These are phyloP conservation scores for Anadara kagoshimensis DNA, from an alignment of 1,140 invertebrate genomes.

Conservation along the genomic window DNA sequence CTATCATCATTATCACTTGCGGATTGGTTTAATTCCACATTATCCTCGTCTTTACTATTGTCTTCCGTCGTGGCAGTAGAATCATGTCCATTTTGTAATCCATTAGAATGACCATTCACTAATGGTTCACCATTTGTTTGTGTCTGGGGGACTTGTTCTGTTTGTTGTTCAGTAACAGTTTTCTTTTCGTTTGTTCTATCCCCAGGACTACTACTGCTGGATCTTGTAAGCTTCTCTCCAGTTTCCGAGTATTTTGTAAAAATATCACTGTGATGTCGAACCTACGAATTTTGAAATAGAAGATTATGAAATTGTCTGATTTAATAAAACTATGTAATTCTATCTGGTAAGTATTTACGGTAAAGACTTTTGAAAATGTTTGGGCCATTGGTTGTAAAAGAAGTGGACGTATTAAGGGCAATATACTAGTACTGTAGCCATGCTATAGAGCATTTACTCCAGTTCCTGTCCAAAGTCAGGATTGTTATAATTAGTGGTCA, in stretches of 20 bases:
- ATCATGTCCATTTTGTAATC: neutral
- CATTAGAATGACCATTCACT: conserved; percentile 7
- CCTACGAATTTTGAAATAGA: no score
- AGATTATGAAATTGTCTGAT: no score
- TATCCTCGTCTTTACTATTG: neutral
- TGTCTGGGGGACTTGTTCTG: neutral
- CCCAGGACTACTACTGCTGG: conserved; percentile 2
- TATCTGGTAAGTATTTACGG: no score
- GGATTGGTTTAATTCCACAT: neutral
- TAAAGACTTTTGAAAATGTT: no score
- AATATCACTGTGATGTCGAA: neutral
- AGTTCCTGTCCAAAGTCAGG: no score
- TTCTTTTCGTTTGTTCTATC: neutral
- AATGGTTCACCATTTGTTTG: neutral
- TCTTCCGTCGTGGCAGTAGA: conserved; percentile 3
- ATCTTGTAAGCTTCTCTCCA: conserved; percentile 36
- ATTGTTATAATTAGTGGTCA: no score
- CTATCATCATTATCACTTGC: no score
- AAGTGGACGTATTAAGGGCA: no score
- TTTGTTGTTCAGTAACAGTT: conserved; percentile 1
- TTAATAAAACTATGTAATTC: no score
- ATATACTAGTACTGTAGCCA: no score
- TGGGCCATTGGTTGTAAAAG: no score
- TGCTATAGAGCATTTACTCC: no score
- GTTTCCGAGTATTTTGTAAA: conserved; percentile 51